Evolutionary conservation across 2,888 invertebrate species (phyloP).

Genomic region (Metopia argyrocephala): DNA sequence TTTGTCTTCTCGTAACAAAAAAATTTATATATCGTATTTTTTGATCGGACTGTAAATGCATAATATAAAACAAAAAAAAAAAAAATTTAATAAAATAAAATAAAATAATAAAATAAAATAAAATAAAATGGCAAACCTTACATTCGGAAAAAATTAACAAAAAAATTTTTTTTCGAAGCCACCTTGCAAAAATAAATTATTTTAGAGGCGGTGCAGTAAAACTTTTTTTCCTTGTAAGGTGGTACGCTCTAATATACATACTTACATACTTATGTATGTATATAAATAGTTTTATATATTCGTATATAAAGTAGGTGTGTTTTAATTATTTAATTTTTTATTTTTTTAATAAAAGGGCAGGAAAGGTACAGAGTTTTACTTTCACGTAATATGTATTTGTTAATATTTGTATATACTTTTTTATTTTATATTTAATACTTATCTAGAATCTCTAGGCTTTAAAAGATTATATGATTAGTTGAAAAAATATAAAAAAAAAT

Average conservation of each 20-base stretch:
- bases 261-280: neutral
- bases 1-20: too few species aligned
- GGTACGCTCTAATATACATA: too few species aligned
- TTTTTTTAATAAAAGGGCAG: constrained; percentile 20
- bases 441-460: neutral
- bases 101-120: neutral
- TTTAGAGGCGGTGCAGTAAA: too few species aligned
- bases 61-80: too few species aligned
- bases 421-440: neutral
- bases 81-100: neutral
- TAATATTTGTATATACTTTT: too few species aligned
- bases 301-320: neutral
- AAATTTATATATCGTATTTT: too few species aligned
- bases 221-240: too few species aligned
- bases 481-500: constrained; percentile 7
- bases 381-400: constrained; percentile 52
- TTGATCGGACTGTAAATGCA: too few species aligned
- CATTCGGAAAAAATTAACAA: constrained; percentile 15
- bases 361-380: constrained; percentile 62
- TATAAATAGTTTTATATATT: neutral
- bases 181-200: too few species aligned
- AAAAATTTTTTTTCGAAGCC: too few species aligned
- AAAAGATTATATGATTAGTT: neutral
- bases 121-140: neutral
- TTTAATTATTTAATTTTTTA: constrained; percentile 12